Evolutionary conservation across 2,888 invertebrate species (phyloP), one percentile per base, ranked within the genome.

Genomic region (Nowickia ferox): DNA sequence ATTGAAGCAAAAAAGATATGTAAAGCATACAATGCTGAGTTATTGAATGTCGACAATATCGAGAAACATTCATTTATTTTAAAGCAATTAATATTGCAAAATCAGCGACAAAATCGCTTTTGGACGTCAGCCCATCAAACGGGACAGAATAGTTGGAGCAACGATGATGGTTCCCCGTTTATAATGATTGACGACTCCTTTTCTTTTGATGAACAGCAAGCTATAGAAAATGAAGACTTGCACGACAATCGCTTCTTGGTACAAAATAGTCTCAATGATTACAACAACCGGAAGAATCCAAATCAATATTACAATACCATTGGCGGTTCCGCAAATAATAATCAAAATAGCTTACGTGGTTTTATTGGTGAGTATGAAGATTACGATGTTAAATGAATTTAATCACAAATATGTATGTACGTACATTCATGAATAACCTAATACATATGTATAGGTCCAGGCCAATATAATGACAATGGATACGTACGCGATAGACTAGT

Each of bases 51-150:
- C 9, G 97, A 96, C 90, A 95, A 94, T 78, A 93, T 96, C 6
- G 97, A 97, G 84, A 98, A 98, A 91, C 98, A 98, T 93, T 95
- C 96, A 0, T 98, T 98, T 90, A 94, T 98, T 55, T 94, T 97
- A 9, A 95, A 96, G 87, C 96, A 97, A 90, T 93, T 99, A n/a
- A 95, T 96, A 90, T 94, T 95, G 89, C 94, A 96, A 89, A 98
- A 98, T 93, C 97, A 97, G 15, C 96, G 97, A 88, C 97, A 97
- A 91, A 95, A 96, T 82, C 94, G 95, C 8, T 98, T 98, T 97
- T 98, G 97, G 91, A 95, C 97, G 38, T 97, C 97, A 65, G 96
- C 96, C 0, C 95, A 95, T 79, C 96, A 96, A 90, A 95, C 95
- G 74, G 94, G 95, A 0, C 95, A 95, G 0, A 96, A 96, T 42